Base-by-base conservation (phyloP, 2,888 invertebrate genomes). In the Rhagonycha fulva region DNA sequence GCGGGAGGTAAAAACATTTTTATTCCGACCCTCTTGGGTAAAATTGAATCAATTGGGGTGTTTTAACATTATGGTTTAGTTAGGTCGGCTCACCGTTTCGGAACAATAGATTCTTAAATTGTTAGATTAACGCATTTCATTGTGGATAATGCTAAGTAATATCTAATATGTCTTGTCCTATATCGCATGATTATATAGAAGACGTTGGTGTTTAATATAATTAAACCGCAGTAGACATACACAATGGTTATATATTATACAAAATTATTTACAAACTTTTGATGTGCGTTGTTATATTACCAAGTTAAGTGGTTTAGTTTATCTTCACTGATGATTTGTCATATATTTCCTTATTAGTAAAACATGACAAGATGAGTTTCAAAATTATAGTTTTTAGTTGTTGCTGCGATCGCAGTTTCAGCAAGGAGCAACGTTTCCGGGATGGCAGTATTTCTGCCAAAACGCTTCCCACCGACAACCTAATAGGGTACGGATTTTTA, bases 21-120 rank as follows among this genome's bases (percentile, higher is more conserved):
- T 86, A 86, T 86, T 85, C 83, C 82, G 80, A 83, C 82, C 84
- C 86, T 85, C 86, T 82, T 78, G 86, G 85, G 86, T 83, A 83
- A 85, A 85, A 86, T 86, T 85, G 85, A 85, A 86, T 85, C 86
- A 86, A 85, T 85, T 85, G 85, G 84, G 85, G 84, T 84, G 82
- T 84, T 85, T 84, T 84, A 84, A 83, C 85, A 81, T 84, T 83
- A 84, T 82, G 81, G 82, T 82, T 82, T 81, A 81, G 81, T 82
- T 81, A 80, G 82, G 81, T 80, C 78, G 80, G 78, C 80, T 79
- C 81, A 76, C 80, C 76, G 79, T 77, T 79, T 74, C 76, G 72
- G 77, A 71, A 75, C 75, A 78, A 79, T 79, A 71, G 77, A 79
- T 80, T 79, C 76, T 76, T 77, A 80, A 78, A 78, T 79, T 75